phyloP scores from a whole-genome alignment of 2,888 invertebrate genomes.

The Stenchaetothrips biformis region DNA sequence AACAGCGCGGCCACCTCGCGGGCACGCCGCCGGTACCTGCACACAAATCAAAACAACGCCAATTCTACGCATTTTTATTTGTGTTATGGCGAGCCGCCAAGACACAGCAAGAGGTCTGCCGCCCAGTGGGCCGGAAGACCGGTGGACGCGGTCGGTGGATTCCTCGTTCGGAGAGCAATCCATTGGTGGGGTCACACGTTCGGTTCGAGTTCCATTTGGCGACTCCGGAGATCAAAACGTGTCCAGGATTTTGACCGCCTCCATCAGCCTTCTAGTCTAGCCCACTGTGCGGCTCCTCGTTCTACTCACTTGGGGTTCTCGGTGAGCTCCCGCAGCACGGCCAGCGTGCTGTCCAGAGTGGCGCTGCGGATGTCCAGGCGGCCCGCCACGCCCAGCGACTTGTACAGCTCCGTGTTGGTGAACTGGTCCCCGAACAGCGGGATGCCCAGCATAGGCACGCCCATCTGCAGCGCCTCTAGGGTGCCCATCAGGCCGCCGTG shows the following conservation, averaged over 20 bases:
- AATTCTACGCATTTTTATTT: not conserved
- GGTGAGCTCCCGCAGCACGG: constrained; percentile 7
- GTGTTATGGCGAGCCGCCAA: not conserved
- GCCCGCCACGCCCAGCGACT: not conserved
- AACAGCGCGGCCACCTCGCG: constrained; percentile 37
- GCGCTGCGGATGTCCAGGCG: constrained; percentile 10
- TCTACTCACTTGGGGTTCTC: not conserved
- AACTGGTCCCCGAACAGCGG: constrained; percentile 67
- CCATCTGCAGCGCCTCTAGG: constrained; percentile 61
- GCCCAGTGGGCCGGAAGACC: not conserved
- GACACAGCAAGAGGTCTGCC: no score
- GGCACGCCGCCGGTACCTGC: constrained; percentile 37
- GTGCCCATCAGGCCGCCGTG: constrained; percentile 69
- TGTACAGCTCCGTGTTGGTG: constrained; percentile 49
- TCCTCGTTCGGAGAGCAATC: no score
- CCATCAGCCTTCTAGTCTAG: not conserved
- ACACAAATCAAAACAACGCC: constrained; percentile 12
- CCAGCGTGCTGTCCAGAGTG: not conserved
- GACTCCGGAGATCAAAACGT: no score
- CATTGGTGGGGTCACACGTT: no score
- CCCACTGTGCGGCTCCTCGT: not conserved
- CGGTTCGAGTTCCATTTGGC: no score
- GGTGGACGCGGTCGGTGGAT: no score
- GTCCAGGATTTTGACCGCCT: no score
- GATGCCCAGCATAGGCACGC: constrained; percentile 59